Evolutionary conservation across 2,113 vertebrate species (phyloP), one percentile per base, ranked within the genome.

Genomic region (Cebus imitator): DNA sequence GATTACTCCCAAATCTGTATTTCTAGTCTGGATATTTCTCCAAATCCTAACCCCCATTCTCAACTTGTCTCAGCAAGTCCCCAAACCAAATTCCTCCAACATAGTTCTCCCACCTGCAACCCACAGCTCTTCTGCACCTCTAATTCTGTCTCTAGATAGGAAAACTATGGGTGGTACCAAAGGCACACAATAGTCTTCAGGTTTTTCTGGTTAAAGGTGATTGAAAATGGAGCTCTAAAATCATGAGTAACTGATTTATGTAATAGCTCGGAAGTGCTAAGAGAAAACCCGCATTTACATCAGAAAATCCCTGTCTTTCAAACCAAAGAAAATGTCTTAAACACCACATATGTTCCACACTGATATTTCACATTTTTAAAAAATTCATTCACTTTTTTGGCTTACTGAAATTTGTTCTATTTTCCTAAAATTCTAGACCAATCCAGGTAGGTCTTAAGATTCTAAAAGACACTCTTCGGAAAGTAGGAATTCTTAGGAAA

Each of bases 271-370:
- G 50, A 94, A 97, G 30, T 83, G 64, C 13, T 66, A 72, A 91
- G 27, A 83, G 25, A 90, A 93, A 96, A 90, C 3, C 43, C 30
- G 48, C 43, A 90, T 45, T 90, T 87, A 84, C 13, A 93, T 76
- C 55, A 86, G 48, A 96, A 96, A 89, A 91, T 95, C 45, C 30
- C 23, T 80, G 40, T 80, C 45, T 64, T 8, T 45, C 2, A 85
- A 96, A 87, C 50, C 45, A 91, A 96, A 91, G n/a, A 84, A 88
- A 95, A 90, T 64, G 27, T 55, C 50, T 92, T 90, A 32, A 70
- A 78, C 23, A 85, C 11, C 52, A 52, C 6, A 37, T 37, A 81
- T 21, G 83, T 50, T 90, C 48, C 79, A 86, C 35, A 94, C 10
- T 35, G 52, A 76, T 45, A 92, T 66, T 95, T 92, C n/a, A 91